These are phyloP conservation scores for Carduelis carduelis DNA, from an alignment of 2,797 vertebrate species.

Conservation along the genomic window DNA sequence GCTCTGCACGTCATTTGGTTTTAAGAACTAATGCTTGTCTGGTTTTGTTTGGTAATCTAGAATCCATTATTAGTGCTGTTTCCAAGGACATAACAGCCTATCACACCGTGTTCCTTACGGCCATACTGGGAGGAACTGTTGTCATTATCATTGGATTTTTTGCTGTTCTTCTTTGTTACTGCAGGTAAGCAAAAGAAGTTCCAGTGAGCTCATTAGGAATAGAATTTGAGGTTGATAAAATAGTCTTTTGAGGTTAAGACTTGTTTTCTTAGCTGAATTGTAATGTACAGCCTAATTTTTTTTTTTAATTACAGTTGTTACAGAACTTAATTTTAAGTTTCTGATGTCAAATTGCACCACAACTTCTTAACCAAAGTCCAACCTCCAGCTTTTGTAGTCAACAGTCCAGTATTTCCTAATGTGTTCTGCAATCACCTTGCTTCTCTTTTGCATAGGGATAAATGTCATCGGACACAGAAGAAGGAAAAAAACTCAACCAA, in stretches of 20 bases:
- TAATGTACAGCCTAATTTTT: neutral
- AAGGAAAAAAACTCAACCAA: conserved; percentile 77
- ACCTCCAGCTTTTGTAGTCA: neutral
- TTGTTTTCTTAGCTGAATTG: neutral
- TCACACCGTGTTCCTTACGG: conserved; percentile 81
- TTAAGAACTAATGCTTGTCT: neutral
- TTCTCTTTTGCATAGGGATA: conserved; percentile 67
- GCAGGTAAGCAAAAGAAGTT: conserved; percentile 70
- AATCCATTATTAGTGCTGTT: conserved; percentile 64
- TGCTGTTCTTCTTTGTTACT: conserved; percentile 80
- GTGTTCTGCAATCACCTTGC: neutral
- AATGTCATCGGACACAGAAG: conserved; percentile 54
- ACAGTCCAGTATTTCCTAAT: neutral
- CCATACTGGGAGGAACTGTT: conserved; percentile 81
- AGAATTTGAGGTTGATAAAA: neutral
- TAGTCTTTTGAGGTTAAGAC: neutral
- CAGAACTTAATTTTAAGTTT: neutral
- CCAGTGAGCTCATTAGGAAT: neutral
- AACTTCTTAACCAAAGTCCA: neutral
- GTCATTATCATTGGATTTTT: conserved; percentile 80
- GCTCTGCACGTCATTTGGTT: neutral
- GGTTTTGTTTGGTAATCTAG: conserved; percentile 47
- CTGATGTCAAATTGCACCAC: neutral
- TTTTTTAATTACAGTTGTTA: neutral
- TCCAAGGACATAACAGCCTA: conserved; percentile 80